Base-by-base conservation (phyloP, 2,113 vertebrate species). In the Strix uralensis region DNA sequence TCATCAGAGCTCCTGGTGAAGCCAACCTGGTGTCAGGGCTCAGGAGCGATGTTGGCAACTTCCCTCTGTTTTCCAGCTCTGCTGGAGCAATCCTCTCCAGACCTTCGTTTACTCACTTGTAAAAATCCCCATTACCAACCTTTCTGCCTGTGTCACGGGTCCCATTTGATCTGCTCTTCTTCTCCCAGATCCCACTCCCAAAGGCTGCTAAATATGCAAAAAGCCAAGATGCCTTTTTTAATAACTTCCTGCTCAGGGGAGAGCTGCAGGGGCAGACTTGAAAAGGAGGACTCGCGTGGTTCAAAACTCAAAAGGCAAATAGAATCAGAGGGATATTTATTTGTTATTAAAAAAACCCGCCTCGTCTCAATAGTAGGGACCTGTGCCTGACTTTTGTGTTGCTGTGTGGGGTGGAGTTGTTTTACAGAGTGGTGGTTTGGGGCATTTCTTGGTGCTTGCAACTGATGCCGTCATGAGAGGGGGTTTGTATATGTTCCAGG, bases 1-100 rank as follows among this genome's bases (percentile, higher is more conserved):
- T 66, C 6, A 0, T 7, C 4, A 10, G 59, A 52, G 38, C 55
- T 88, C 51, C 58, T 1, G 2, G 67, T 2, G 6, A 70, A 30
- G 46, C 67, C 55, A 49, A 0, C 0, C 7, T 0, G 0, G 3
- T 3, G 1, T 4, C 11, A 17, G 75, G 38, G 23, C 57, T 71
- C 3, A 0, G 23, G 0, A 6, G 14, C 17, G 3, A 15, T 4
- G 1, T 11, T 58, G 74, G 38, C n/a, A 55, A 2, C 38, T 13
- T 70, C 67, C 16, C 46, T 74, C 29, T 44, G 32, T 58, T 81
- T 26, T 84, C 30, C 0, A 0, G 17, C 34, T 75, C 49, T 51
- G 59, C 55, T 11, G 17, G 40, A 92, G 38, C 67, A 72, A 25
- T 88, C 38, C 36, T 88, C 38, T 74, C 47, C 15, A 9, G 82